Evolutionary conservation across 2,797 vertebrate genomes (phyloP), one percentile per base, ranked within the genome.

Genomic region (Phrynocephalus forsythii): DNA sequence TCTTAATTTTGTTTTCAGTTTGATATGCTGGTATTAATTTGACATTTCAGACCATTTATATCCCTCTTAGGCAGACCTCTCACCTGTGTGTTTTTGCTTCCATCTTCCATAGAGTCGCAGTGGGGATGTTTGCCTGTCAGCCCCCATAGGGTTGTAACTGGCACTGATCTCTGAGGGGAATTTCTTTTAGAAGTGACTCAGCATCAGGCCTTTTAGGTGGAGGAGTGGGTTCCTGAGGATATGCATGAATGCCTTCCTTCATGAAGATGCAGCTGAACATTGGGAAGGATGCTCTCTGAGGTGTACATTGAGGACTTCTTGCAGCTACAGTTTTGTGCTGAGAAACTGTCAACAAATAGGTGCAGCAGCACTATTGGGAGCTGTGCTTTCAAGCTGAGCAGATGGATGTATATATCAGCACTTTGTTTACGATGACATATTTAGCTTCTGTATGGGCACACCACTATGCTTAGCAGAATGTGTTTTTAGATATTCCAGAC

Each of bases 21-120:
- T 92, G 86, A 75, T 94, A 92, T 88, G 87, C 91, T 82, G 91
- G 85, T 84, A 90, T 95, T 95, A 94, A 84, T 93, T 89, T 95
- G 94, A 95, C 96, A 93, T 94, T 60, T 89, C 82, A 94, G 93
- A 93, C 87, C 91, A 88, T 88, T 94, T 95, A 83, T 91, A 84
- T 93, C 90, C 89, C 87, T 44, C 38, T 92, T 87, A 91, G 87
- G 86, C 91, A 94, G 90, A 30, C 91, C 30, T 75, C 92, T 93
- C 91, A 93, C 87, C 87, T 90, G 88, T 94, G 87, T 71, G 76
- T 73, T 28, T 44, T 52, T 89, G 84, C 93, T 93, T 90, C 92
- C 94, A 94, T 81, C 82, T 84, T 93, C 44, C 72, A 90, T 44
- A 90, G 89, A 0, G 2, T 0, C 5, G 84, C 91, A 95, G 88